Conservation (phyloP, 1,140 invertebrate genomes). For the Wiebesia pumilae region DNA sequence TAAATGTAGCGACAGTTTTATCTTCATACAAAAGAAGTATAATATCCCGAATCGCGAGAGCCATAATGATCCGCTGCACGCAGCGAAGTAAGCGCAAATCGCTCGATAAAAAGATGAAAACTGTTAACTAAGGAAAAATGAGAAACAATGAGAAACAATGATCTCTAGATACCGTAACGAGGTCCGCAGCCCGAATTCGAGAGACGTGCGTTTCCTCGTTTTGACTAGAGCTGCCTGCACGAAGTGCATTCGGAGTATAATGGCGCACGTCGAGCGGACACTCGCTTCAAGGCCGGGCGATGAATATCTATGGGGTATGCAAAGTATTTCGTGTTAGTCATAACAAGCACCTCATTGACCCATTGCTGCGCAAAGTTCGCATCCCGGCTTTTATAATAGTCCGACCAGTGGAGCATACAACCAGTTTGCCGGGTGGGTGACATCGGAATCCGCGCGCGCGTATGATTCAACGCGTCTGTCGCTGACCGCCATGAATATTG, state of each 20-base stretch:
- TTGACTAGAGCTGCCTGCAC: background rate
- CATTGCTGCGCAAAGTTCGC: slow-evolving; percentile 57
- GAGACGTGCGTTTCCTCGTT: background rate
- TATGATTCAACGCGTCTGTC: too few species aligned
- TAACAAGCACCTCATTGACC: slow-evolving; percentile 75
- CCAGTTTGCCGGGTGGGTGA: slow-evolving; percentile 67
- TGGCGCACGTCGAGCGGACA: background rate
- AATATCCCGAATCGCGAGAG: too few species aligned
- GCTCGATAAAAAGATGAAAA: too few species aligned
- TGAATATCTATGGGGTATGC: slow-evolving; percentile 73
- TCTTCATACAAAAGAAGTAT: too few species aligned
- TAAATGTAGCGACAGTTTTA: too few species aligned
- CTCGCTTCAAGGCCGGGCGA: slow-evolving; percentile 54
- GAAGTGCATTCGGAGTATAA: slow-evolving; percentile 3
- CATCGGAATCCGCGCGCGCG: slow-evolving; percentile 59
- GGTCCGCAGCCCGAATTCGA: background rate
- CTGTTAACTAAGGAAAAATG: too few species aligned
- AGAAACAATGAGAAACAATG: too few species aligned
- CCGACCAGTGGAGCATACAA: slow-evolving; percentile 61
- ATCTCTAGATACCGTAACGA: too few species aligned
- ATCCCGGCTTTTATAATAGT: slow-evolving; percentile 32
- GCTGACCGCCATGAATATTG: too few species aligned
- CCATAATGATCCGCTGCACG: too few species aligned
- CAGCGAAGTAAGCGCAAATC: too few species aligned
- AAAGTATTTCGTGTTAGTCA: slow-evolving; percentile 72